Evolutionary conservation across 2,797 vertebrate genomes (phyloP), one percentile per base, ranked within the genome.

Genomic region (Holocentrus rufus): DNA sequence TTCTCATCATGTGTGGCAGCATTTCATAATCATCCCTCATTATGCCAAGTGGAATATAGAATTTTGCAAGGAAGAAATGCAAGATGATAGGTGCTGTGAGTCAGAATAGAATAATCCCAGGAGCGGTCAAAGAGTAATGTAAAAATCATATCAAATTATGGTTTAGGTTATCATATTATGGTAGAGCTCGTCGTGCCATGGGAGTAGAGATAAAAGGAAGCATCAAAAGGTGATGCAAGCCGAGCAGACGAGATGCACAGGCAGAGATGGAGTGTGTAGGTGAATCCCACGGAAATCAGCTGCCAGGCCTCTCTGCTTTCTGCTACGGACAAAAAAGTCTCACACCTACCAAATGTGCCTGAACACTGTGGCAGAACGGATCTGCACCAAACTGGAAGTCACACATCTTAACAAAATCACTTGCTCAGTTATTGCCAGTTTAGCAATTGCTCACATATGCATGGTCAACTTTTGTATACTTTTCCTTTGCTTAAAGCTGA

Each of bases 81-180:
- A 74, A 83, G 81, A 76, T 55, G 72, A 82, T 63, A 65, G 54
- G 20, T 80, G 81, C 54, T 78, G 68, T 79, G 86, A 83, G 74
- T 65, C 72, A 60, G 59, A 88, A 87, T 90, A 60, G 73, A 87
- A 89, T 87, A 89, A 86, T 82, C 70, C 67, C 54, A 80, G 72
- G 59, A 20, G 50, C 71, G 61, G 74, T 80, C 80, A 84, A 80
- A 85, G 76, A 76, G 62, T 22, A 55, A 80, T 71, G 70, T 81
- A 86, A 79, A 67, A 86, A 85, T 65, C 61, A 65, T 81, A 88
- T 88, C 66, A 46, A 85, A 89, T 90, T 85, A 90, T 83, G 87
- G 85, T 80, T 85, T 69, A 17, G 55, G 83, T 88, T 23, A 90
- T 90, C 74, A 76, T 39, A 85, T 90, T 87, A 89, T 76, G 82